phyloP scores from a whole-genome alignment of 1,140 invertebrate genomes.

The Heliconius hermathena region DNA sequence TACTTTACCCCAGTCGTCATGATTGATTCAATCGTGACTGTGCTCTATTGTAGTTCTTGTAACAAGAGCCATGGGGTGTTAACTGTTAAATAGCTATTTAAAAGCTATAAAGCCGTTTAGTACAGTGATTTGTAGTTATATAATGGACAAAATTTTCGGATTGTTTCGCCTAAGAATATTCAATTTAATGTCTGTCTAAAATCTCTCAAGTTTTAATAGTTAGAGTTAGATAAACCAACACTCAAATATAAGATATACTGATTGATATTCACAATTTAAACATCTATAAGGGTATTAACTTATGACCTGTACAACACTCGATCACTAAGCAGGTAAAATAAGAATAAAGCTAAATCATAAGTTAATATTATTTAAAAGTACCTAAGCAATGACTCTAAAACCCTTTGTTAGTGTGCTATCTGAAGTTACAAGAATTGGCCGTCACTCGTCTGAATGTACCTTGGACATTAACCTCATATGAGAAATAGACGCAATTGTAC shows the following conservation, averaged over 20 bases:
- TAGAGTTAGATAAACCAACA: background rate
- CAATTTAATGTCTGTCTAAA: background rate
- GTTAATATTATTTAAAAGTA: background rate
- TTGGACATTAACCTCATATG: background rate
- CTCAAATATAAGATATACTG: background rate
- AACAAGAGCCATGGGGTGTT: background rate
- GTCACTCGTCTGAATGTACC: background rate
- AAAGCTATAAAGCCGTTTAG: background rate
- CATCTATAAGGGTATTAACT: background rate
- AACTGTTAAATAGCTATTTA: constrained; percentile 11
- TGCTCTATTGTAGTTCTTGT: constrained; percentile 13
- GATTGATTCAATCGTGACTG: constrained; percentile 11
- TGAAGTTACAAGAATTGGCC: background rate
- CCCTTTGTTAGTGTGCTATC: background rate
- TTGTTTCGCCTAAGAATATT: background rate
- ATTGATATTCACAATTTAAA: background rate
- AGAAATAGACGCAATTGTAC: background rate
- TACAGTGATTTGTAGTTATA: background rate
- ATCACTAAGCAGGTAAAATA: background rate
- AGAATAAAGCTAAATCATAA: background rate
- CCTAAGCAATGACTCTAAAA: too few relatives aligned
- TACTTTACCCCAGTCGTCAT: constrained; percentile 4
- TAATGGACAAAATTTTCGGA: background rate
- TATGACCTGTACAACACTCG: background rate
- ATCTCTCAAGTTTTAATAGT: background rate